These are phyloP conservation scores for Labia minor DNA, from an alignment of 2,888 invertebrate genomes.

Conservation along the genomic window DNA sequence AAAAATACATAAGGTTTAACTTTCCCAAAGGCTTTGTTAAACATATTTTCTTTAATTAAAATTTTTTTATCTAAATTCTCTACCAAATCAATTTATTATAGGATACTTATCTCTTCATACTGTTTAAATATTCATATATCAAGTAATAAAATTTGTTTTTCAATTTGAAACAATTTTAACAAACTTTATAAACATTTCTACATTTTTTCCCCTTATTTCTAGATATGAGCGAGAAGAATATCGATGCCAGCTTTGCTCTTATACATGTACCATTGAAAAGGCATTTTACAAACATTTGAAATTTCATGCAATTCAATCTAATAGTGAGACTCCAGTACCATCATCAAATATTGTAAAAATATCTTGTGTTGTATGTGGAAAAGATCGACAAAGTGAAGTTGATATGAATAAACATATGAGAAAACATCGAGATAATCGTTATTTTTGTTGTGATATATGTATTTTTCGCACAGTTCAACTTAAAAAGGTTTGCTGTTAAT, in stretches of 20 bases:
- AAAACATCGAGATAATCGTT: slow-evolving; percentile 41
- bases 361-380: slow-evolving; percentile 46
- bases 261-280: slow-evolving; percentile 46
- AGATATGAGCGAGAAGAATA: slow-evolving; percentile 47
- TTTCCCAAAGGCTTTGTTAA: too few relatives aligned
- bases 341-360: slow-evolving; percentile 34
- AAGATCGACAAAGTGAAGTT: slow-evolving; percentile 41
- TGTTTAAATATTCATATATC: too few relatives aligned
- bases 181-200: too few relatives aligned
- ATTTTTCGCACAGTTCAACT: slow-evolving; percentile 45
- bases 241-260: slow-evolving; percentile 43
- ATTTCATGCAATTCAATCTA: slow-evolving; percentile 31
- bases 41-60: too few relatives aligned
- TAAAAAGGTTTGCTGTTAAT: slow-evolving; percentile 38
- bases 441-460: slow-evolving; percentile 45
- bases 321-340: slow-evolving; percentile 22
- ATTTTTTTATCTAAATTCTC: too few relatives aligned
- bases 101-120: too few relatives aligned
- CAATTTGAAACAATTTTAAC: too few relatives aligned
- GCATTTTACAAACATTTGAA: slow-evolving; percentile 43
- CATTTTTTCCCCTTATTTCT: too few relatives aligned
- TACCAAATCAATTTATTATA: too few relatives aligned
- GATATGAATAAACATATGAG: slow-evolving; percentile 43
- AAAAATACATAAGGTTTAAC: too few relatives aligned
- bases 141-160: too few relatives aligned